Base-by-base conservation (phyloP, 1,140 invertebrate genomes). In the Drosophila sproati region DNA sequence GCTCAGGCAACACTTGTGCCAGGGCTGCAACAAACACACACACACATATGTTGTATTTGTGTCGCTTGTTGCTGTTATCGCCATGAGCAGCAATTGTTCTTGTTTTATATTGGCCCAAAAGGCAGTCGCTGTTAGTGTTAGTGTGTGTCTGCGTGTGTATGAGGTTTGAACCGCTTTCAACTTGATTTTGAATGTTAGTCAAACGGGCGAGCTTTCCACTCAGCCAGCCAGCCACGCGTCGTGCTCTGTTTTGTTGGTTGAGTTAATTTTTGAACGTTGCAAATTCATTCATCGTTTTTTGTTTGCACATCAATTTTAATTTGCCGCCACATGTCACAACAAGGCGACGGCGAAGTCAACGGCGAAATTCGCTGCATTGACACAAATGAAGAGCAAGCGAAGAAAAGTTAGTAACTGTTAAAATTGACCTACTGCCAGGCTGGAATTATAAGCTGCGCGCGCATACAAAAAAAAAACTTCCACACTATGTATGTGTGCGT, bases 121-220 rank as follows among this genome's bases (percentile, higher is more conserved):
- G 73, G 56, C 71, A 71, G 74, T 75, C 59, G 68, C 4, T 31
- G 51, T 55, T 4, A 2, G 37, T 3, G 45, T 57, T 12, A n/a
- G n/a, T 47, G 48, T 57, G 54, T 41, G 50, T 20, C 20, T 50
- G 63, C 59, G 66, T 71, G 52, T 78, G 75, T 62, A 72, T 67
- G 73, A 74, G 68, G 85, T 89, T 89, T 60, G 61, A 89, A 89
- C 80, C 66, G 85, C 85, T 89, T 89, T 64, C 68, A 89, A 89
- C 80, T 73, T 64, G 85, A 81, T 85, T 88, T 61, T 73, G 50
- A 68, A 60, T 69, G 47, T 77, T 75, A 78, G 75, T 75, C 71
- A 70, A 41, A 29, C 37, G 34, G 35, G 5, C 39, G 37, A 28
- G 20, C 20, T 20, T 20, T 45, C 31, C 28, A 52, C 8, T 32